Percentiles rank a stretch among this genome's conserved stretches.
These are phyloP conservation scores for Amphilophus citrinellus DNA, from an alignment of 2,113 vertebrate species.

Conservation along the genomic window DNA sequence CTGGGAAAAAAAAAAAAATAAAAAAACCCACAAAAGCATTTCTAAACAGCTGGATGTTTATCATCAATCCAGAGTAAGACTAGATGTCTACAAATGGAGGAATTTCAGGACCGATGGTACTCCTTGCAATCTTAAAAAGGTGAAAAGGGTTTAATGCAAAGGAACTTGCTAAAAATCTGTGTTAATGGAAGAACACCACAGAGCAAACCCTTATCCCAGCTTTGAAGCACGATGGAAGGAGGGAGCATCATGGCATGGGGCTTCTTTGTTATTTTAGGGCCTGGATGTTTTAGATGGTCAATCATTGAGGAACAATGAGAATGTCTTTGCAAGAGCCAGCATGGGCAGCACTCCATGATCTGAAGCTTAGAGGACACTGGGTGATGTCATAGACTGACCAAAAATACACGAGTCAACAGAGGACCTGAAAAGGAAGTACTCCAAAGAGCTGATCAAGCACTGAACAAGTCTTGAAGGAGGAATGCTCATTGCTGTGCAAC, in stretches of 20 bases:
- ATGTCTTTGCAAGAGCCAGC: not conserved
- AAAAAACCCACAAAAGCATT: not conserved
- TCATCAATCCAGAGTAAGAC: too few species aligned
- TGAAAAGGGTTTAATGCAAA: too few species aligned
- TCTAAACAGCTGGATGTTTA: too few species aligned
- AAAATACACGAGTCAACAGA: not conserved
- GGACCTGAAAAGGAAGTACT: not conserved
- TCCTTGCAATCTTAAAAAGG: too few species aligned
- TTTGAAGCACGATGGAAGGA: not conserved
- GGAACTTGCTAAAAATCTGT: too few species aligned
- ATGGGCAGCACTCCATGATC: fast-evolving
- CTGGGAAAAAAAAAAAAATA: not conserved
- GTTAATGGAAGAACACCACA: not conserved
- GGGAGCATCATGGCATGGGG: not conserved
- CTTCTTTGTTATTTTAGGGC: not conserved
- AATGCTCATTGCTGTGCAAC: not conserved
- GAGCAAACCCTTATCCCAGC: not conserved
- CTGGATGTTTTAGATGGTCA: not conserved
- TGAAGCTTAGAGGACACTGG: fast-evolving
- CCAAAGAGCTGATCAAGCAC: not conserved
- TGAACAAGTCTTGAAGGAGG: not conserved
- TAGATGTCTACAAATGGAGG: too few species aligned
- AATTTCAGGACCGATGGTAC: too few species aligned
- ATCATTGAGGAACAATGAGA: not conserved
- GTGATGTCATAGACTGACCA: not conserved